Base-by-base conservation (phyloP, 2,888 invertebrate species). In the Criorhina ranunculi region DNA sequence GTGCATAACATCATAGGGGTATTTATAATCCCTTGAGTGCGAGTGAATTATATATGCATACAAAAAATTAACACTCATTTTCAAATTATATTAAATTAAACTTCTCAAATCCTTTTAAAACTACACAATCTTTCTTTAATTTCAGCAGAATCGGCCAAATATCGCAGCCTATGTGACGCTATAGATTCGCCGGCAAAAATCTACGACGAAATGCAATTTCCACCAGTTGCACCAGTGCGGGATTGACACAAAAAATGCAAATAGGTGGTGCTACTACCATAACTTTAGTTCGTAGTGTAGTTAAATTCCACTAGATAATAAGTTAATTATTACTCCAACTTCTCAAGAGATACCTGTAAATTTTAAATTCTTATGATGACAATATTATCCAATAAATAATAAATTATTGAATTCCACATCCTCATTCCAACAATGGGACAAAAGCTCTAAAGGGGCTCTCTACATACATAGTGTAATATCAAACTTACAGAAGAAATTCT, bases 181-280 rank as follows among this genome's bases (percentile, higher is more conserved):
- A 90, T 91, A 73, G 91, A 91, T 81, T 90, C 91, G 46, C 91
- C 91, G 76, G 88, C 89, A 46, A 91, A 90, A 78, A 88, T 92
- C 17, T 92, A 90, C 79, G 92, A 92, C 81, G 92, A 92, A 59
- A 88, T 88, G 17, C 92, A 92, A 86, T 92, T 92, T 87, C 92
- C 92, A 66, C 92, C 92, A 12, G 91, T 92, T 17, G 90, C 91
- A 33, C 88, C 90, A 60, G 89, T 90, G 5, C 90, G 90, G 86
- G 90, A 91, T 88, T 91, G 91, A 91, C 90, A 66, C 44, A 87
- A 80, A 44, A 88, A n/a, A 59, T 66, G 24, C 40, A 77, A 82
- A 40, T 64, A 75, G 59, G 75, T 80, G 80, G 67, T 60, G 37
- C 37, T 15, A 62, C 29, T 11, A 67, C n/a, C 24, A 24, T 24